These are phyloP conservation scores for Triops cancriformis DNA, from an alignment of 1,140 invertebrate species.

Conservation along the genomic window DNA sequence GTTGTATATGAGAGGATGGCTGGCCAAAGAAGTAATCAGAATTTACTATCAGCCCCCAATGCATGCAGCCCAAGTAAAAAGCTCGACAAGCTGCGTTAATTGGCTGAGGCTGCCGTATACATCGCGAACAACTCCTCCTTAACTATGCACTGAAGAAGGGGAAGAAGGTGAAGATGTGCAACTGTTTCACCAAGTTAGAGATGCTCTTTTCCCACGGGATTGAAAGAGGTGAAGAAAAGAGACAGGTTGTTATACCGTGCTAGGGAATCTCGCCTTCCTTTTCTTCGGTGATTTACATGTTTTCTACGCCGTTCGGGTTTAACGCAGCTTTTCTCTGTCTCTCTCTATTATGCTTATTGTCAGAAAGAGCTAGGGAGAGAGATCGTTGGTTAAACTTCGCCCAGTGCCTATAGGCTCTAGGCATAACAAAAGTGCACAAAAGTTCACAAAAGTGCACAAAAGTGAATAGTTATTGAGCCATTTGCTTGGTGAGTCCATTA, in stretches of 20 bases:
- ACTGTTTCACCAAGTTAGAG: background rate
- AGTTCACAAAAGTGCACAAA: background rate
- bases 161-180: background rate
- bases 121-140: background rate
- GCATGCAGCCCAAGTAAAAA: background rate
- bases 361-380: too few species aligned
- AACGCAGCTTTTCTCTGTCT: background rate
- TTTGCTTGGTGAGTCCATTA: background rate
- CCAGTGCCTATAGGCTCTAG: too few species aligned
- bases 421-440: background rate
- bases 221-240: background rate
- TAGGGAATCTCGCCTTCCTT: background rate
- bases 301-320: background rate
- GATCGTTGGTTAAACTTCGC: too few species aligned
- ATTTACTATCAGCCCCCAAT: background rate
- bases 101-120: background rate
- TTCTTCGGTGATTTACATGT: background rate
- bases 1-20: background rate
- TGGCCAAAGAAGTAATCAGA: background rate
- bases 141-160: too few species aligned
- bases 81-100: background rate
- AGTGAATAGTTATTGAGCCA: conserved; percentile 1
- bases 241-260: conserved; percentile 4
- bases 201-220: conserved; percentile 3
- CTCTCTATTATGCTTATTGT: too few species aligned